A percentile compares a stretch with the other conserved stretches of the same genome.
Conservation (phyloP, 2,797 vertebrate species). For the Percopsis omiscomaycus region DNA sequence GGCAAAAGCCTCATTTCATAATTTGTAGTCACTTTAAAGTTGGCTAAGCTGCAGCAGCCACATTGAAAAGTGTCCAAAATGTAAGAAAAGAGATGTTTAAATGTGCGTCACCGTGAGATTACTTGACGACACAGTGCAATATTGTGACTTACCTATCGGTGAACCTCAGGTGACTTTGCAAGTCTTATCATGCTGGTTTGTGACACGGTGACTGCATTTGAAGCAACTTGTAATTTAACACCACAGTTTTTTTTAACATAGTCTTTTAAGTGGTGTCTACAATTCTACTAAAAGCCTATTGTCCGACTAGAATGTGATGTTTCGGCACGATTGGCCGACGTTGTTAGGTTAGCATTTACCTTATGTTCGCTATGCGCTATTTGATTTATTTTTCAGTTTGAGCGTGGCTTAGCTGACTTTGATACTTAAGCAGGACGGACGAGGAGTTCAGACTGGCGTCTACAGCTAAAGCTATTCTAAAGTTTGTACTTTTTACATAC, state of each 20-base stretch:
- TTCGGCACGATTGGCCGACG: constrained; percentile 3
- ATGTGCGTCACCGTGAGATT: constrained; percentile 65
- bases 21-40: constrained; percentile 81
- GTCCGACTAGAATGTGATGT: background rate
- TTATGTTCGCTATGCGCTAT: background rate
- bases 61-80: constrained; percentile 79
- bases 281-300: background rate
- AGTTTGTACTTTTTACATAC: background rate
- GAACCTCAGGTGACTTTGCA: constrained; percentile 28
- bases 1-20: constrained; percentile 79
- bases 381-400: no score
- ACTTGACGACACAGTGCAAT: constrained; percentile 53
- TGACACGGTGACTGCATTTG: constrained; percentile 5
- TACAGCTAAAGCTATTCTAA: constrained; percentile 30
- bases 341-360: background rate
- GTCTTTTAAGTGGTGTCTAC: constrained; percentile 8
- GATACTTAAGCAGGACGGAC: background rate
- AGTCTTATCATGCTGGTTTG: constrained; percentile 13
- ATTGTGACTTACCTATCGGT: constrained; percentile 46
- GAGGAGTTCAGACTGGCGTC: constrained; percentile 46
- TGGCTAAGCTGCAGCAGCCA: constrained; percentile 73
- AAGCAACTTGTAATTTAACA: constrained; percentile 24
- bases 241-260: constrained; percentile 17
- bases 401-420: background rate
- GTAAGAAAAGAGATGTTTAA: constrained; percentile 62